phyloP scores from a whole-genome alignment of 2,797 vertebrate genomes.

The Falco novaeseelandiae region DNA sequence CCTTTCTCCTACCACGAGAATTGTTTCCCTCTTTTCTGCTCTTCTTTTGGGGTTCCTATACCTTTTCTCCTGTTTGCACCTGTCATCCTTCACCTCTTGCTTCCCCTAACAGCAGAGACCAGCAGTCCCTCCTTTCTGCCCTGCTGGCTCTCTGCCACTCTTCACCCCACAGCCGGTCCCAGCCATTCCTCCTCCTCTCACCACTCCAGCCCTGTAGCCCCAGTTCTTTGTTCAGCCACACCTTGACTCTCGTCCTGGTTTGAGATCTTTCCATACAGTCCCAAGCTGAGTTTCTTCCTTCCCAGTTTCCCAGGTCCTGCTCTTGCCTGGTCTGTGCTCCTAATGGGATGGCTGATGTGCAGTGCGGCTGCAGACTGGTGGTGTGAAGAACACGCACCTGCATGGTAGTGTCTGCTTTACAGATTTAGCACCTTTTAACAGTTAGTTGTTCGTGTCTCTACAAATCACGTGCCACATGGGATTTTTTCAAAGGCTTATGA shows the following conservation, averaged over 20 bases:
- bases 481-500: background rate
- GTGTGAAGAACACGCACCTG: background rate
- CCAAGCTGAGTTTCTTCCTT: background rate
- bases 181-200: background rate
- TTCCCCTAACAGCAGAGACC: background rate
- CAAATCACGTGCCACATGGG: background rate
- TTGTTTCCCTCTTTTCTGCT: background rate
- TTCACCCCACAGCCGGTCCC: background rate
- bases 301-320: background rate
- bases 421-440: background rate
- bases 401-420: background rate
- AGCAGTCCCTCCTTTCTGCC: background rate
- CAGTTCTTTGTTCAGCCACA: background rate
- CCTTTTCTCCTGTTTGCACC: background rate
- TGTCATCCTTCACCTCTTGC: background rate
- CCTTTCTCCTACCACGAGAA: background rate
- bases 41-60: background rate
- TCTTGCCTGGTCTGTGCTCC: background rate
- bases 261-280: background rate
- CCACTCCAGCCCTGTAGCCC: background rate
- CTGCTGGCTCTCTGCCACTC: background rate
- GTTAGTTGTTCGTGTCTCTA: background rate
- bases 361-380: accelerated
- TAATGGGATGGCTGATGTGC: background rate
- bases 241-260: background rate